phyloP scores from a whole-genome alignment of 2,888 invertebrate species.

The Chloroclysta siterata region DNA sequence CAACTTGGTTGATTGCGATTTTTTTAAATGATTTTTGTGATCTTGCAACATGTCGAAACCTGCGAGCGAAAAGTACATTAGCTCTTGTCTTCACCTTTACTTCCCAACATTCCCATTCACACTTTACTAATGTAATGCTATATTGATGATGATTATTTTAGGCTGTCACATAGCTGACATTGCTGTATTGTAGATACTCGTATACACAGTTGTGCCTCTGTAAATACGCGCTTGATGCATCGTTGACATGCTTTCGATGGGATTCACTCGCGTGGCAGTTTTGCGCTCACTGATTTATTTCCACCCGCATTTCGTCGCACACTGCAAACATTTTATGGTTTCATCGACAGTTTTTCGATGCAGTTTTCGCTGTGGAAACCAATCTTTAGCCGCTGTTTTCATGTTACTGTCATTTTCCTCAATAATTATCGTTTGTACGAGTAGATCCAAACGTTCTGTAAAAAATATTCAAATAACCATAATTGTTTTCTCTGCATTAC shows the following conservation, averaged over 20 bases:
- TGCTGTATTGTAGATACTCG: conserved; percentile 5
- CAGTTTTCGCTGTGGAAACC: neutral
- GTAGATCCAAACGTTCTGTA: no score
- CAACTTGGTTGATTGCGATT: no score
- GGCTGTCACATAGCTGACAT: neutral
- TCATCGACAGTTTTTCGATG: conserved; percentile 5
- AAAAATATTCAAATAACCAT: no score
- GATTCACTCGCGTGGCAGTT: conserved; percentile 59
- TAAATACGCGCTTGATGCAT: conserved; percentile 56
- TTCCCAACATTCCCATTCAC: no score
- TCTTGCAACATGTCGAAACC: no score
- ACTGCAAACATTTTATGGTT: conserved; percentile 26
- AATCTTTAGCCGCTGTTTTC: neutral
- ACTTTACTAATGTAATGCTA: no score
- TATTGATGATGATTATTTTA: conserved; percentile 2
- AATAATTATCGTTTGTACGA: no score
- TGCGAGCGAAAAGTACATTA: no score
- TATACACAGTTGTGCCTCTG: conserved; percentile 39
- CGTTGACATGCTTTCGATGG: conserved; percentile 66
- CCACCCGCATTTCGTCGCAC: conserved; percentile 52
- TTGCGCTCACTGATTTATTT: conserved; percentile 73
- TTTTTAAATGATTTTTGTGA: no score
- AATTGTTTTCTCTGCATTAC: no score
- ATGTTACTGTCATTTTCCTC: no score
- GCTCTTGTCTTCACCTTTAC: no score